Base-by-base conservation (phyloP, 2,888 invertebrate genomes). In the Druceiella hillmani region DNA sequence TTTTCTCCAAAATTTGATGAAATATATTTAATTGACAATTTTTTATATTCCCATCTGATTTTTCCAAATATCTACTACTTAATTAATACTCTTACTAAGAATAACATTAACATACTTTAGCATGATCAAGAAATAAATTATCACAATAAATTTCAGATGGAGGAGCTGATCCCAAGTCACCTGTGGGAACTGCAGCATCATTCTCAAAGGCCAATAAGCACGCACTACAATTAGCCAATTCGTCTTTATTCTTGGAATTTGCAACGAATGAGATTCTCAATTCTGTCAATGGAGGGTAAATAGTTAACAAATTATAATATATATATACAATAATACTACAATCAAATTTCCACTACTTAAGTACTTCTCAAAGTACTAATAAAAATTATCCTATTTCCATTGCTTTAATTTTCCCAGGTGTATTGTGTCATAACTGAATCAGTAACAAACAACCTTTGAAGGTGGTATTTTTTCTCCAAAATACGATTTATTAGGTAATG, bases 201-300 rank as follows among this genome's bases (percentile, higher is more conserved):
- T 91, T 92, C 64, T 89, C 88, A 38, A 90, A 91, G 55, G 90
- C 92, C 14, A 92, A 87, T 59, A 78, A 79, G 56, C 84, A 87
- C 52, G 89, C 93, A 1, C 61, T 92, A 5, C 75, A 83, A 41
- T 63, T 91, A 15, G 89, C 91, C 6, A 93, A 93, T 53, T 83
- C 87, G 0, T 93, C 92, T 0, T 72, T 91, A 6, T 78, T 91
- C 52, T 81, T 87, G 40, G 92, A 93, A 59, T 80, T 88, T 45
- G 87, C 90, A 0, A 90, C 92, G 1, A 86, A 87, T 51, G 88
- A 91, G 64, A 81, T 92, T 15, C 63, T 91, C 7, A 86, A 86
- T 54, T 78, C 80, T 3, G 60, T 81, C 14, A 66, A 70, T 38
- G 60, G 56, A 50, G 70, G 72, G 76, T 76, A 61, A 63, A n/a